phyloP scores from a whole-genome alignment of 2,797 vertebrate genomes.

The Malurus splendens region DNA sequence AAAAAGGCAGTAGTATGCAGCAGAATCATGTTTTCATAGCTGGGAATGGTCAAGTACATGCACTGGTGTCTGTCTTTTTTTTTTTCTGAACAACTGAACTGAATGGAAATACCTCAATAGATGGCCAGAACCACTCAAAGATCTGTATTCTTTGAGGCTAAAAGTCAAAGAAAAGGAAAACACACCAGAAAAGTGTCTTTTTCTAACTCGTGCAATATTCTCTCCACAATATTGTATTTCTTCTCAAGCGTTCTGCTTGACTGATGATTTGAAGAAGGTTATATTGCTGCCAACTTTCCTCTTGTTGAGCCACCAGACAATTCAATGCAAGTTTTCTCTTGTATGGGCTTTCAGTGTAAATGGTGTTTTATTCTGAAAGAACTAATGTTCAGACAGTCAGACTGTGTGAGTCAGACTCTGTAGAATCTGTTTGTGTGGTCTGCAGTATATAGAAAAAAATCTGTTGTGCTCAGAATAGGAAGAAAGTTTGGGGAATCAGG shows the following conservation, averaged over 20 bases:
- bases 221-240: background rate
- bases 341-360: background rate
- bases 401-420: background rate
- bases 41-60: background rate
- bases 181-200: background rate
- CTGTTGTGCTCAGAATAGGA: background rate
- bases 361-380: background rate
- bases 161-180: background rate
- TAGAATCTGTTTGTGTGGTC: background rate
- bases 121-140: background rate
- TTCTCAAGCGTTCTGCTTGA: background rate
- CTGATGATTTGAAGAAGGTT: background rate
- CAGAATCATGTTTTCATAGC: background rate
- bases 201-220: background rate
- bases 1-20: background rate
- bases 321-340: background rate
- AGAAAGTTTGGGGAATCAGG: background rate
- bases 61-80: background rate
- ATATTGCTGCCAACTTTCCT: background rate
- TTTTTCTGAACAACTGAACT: background rate
- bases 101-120: background rate
- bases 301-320: background rate
- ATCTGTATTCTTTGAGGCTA: background rate
- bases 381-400: background rate
- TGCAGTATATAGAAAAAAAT: background rate